These are phyloP conservation scores for Rotaria socialis DNA, from an alignment of 2,888 invertebrate species.

Conservation along the genomic window DNA sequence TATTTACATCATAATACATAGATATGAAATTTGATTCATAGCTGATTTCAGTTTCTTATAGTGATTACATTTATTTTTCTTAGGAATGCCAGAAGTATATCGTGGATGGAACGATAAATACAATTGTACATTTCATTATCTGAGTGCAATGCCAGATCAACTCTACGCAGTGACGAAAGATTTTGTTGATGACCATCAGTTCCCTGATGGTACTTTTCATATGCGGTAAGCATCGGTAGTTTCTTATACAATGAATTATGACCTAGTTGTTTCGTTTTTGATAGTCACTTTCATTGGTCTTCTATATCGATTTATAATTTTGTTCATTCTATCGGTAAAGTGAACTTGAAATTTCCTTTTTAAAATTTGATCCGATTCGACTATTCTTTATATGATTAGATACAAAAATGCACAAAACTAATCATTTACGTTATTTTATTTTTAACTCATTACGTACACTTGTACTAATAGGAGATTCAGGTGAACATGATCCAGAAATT, in stretches of 20 bases:
- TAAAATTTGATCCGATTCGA: neutral
- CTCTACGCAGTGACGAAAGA: neutral
- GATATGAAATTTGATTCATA: too few relatives aligned
- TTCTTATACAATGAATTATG: neutral
- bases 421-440: conserved; percentile 20
- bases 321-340: too few relatives aligned
- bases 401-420: neutral
- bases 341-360: too few relatives aligned
- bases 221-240: neutral
- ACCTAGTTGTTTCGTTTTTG: neutral
- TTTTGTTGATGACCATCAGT: neutral
- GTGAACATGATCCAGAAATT: conserved; percentile 8
- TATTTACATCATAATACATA: too few relatives aligned
- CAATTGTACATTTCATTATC: conserved; percentile 6
- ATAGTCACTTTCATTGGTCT: too few relatives aligned
- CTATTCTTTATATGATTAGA: neutral
- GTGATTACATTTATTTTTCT: neutral
- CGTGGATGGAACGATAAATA: neutral
- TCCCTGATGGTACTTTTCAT: conserved; percentile 13
- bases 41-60: too few relatives aligned
- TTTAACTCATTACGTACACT: neutral
- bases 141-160: conserved; percentile 14
- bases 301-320: too few relatives aligned
- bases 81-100: conserved; percentile 8
- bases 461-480: neutral